phyloP scores from a whole-genome alignment of 64 coral and sea anemone genomes.

The Montipora efflorescens region DNA sequence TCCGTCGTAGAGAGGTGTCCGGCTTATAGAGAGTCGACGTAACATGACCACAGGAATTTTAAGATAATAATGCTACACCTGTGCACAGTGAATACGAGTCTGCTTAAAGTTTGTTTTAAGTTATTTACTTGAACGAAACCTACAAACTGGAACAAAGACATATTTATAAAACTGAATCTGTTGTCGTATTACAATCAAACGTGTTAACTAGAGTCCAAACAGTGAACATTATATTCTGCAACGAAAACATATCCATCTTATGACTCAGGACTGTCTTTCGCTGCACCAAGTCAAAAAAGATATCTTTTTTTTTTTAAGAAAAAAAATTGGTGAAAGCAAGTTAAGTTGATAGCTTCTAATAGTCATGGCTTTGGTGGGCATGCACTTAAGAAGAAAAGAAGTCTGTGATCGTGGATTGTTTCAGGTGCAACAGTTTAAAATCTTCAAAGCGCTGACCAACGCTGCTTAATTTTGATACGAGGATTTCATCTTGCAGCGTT shows the following conservation, averaged over 20 bases:
- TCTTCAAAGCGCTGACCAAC: constrained; percentile 48
- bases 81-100: constrained; percentile 44
- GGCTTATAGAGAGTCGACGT: constrained; percentile 27
- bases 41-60: constrained; percentile 49
- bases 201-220: constrained; percentile 6
- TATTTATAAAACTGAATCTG: constrained; percentile 20
- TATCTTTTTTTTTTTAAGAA: background rate
- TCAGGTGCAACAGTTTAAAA: constrained; percentile 35
- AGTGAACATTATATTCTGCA: constrained; percentile 16
- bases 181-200: constrained; percentile 24
- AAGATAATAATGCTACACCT: constrained; percentile 56
- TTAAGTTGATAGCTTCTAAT: background rate
- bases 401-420: constrained; percentile 46
- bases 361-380: background rate
- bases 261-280: constrained; percentile 10
- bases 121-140: constrained; percentile 42
- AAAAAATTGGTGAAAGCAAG: background rate
- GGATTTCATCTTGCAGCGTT: constrained; percentile 37
- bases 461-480: constrained; percentile 21
- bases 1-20: background rate
- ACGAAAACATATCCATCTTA: background rate
- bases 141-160: constrained; percentile 46
- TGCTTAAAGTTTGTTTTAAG: constrained; percentile 42
- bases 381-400: background rate
- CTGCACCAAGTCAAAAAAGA: background rate